Conservation (phyloP, 1,140 invertebrate genomes). For the Drosophila rhopaloa region DNA sequence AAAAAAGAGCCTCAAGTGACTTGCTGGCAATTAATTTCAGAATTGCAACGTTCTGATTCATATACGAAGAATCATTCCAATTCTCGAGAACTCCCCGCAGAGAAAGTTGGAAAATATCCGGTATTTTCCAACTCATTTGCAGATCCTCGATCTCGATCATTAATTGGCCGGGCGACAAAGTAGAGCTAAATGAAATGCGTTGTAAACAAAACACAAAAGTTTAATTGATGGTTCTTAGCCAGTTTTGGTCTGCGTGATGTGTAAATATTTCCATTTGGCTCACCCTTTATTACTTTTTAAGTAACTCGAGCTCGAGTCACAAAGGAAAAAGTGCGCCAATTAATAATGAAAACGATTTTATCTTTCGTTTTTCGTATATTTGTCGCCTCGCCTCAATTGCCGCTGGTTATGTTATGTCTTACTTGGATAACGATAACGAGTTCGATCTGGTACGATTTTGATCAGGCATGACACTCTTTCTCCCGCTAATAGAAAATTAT, state of each 20-base stretch:
- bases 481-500: conserved; percentile 77
- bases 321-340: conserved; percentile 62
- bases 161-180: conserved; percentile 2
- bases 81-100: neutral
- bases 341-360: conserved; percentile 62
- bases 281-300: conserved; percentile 54
- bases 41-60: conserved; percentile 30
- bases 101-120: conserved; percentile 16
- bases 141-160: neutral
- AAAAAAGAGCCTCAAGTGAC: conserved; percentile 4
- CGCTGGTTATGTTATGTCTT: conserved; percentile 44
- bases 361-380: conserved; percentile 35
- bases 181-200: conserved; percentile 36
- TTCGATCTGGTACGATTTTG: conserved; percentile 77
- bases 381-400: conserved; percentile 50
- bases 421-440: conserved; percentile 78
- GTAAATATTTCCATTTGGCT: conserved; percentile 35
- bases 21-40: conserved; percentile 10
- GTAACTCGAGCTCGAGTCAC: conserved; percentile 44
- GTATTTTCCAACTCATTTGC: conserved; percentile 34
- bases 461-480: conserved; percentile 40
- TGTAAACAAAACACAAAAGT: conserved; percentile 50
- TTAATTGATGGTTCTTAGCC: conserved; percentile 47
- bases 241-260: conserved; percentile 28
- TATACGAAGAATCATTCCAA: neutral